A percentile compares a stretch with the other conserved stretches of the same genome.
These are phyloP conservation scores for Hemitrygon akajei DNA, from an alignment of 2,797 vertebrate genomes.

Conservation along the genomic window DNA sequence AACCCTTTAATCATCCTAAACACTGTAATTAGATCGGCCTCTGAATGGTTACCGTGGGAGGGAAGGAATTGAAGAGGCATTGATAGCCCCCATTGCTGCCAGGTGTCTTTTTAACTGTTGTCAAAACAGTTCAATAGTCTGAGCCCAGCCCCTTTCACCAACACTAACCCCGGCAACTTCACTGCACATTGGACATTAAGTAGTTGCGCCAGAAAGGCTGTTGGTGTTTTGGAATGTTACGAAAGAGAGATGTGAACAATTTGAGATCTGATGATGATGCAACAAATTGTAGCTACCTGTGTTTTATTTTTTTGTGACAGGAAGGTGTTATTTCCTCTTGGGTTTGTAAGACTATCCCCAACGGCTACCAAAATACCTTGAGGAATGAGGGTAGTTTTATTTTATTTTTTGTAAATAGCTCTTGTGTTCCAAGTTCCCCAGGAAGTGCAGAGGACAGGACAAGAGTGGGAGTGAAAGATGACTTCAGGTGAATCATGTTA, in stretches of 20 bases:
- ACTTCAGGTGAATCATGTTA: background rate
- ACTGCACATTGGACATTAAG: background rate
- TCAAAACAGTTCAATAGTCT: background rate
- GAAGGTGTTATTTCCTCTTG: background rate
- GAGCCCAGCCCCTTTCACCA: background rate
- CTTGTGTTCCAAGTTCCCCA: background rate
- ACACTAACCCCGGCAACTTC: too few relatives aligned
- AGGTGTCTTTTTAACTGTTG: background rate
- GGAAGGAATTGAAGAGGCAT: too few relatives aligned
- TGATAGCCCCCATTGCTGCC: background rate
- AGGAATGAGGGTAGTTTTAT: constrained; percentile 16
- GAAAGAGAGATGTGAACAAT: background rate
- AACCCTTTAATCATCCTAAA: background rate
- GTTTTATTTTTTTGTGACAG: background rate
- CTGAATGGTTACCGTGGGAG: background rate
- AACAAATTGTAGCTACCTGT: background rate
- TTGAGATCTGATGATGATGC: background rate
- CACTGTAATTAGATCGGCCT: background rate
- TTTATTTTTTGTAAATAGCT: background rate
- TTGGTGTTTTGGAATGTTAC: background rate
- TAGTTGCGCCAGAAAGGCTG: background rate
- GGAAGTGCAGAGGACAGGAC: background rate
- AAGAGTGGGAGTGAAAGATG: background rate
- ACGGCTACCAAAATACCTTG: background rate
- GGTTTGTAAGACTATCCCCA: constrained; percentile 24